Evolutionary conservation across 1,140 invertebrate species (phyloP), one percentile per base, ranked within the genome.

Genomic region (Kradibia gibbosae): DNA sequence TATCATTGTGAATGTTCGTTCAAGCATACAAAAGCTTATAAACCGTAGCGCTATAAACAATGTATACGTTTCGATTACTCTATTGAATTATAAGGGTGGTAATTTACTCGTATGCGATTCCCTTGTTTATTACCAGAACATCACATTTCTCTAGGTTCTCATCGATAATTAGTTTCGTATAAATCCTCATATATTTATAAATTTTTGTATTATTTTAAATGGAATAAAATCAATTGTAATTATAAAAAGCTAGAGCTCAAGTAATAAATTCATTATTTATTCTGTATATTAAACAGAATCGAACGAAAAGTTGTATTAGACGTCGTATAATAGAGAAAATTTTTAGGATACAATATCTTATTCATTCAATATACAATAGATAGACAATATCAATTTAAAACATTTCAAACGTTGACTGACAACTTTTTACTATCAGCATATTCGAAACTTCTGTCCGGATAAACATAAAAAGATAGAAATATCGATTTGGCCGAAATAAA

Each of bases 401-500:
- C 13, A 53, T 53, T 15, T 53, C 22, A 17, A 17, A 53, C 22
- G 22, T 53, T 53, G 15, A 53, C 5, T 45, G 22, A 17, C 7
- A 53, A 53, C 11, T 53, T n/a, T 15, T 20, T 20, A 53, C 3
- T 3, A 53, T 20, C 50, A 53, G 50, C 50, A 53, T 53, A 53
- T 3, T 15, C 22, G 22, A 20, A 7, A 53, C 22, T 53, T 57
- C 39, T 10, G 22, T 36, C 45, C 15, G 22, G 39, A 78, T 67
- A 11, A 15, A 22, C 45, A 67, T 42, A 42, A 78, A 1, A 20
- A 60, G 5, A 13, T 73, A 70, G 34, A 57, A 74, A 80, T 74
- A 57, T 50, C 7, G 74, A 39, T n/a, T 22, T 13, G 28, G 8
- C 28, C 34, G 31, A 74, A 80, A 80, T 80, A 60, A 53, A 74